Conservation (phyloP, 2,797 vertebrate genomes). For the Darevskia nairensis region DNA sequence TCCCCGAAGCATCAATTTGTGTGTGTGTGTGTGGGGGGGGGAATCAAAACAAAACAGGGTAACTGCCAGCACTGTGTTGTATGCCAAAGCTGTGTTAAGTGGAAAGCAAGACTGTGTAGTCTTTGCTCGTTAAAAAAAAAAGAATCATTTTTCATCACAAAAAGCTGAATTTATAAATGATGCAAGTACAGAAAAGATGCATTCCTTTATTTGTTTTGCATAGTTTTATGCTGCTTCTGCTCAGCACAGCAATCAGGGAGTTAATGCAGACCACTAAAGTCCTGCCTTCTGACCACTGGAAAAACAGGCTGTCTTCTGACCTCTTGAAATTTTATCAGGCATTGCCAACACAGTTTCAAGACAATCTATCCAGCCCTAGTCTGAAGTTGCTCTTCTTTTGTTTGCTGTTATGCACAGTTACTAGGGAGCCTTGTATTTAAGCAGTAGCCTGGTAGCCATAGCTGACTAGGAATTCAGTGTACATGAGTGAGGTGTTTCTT, state of each 20-base stretch:
- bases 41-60: not conserved
- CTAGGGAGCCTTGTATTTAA: no score
- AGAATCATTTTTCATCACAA: not conserved
- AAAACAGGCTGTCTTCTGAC: not conserved
- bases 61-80: conserved; percentile 4
- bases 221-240: not conserved
- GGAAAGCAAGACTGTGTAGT: not conserved
- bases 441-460: no score
- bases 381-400: no score
- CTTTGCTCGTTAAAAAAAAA: not conserved
- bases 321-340: not conserved
- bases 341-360: not conserved
- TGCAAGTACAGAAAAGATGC: not conserved
- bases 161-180: not conserved
- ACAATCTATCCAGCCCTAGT: not conserved
- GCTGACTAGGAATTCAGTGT: no score
- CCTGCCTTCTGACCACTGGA: not conserved
- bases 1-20: conserved; percentile 30
- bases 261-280: not conserved
- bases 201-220: not conserved
- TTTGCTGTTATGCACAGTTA: no score
- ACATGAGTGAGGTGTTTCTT: no score
- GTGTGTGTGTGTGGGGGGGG: no score
- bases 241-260: no score
- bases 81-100: not conserved